phyloP scores from a whole-genome alignment of 1,140 invertebrate species.

The Procambarus clarkii region DNA sequence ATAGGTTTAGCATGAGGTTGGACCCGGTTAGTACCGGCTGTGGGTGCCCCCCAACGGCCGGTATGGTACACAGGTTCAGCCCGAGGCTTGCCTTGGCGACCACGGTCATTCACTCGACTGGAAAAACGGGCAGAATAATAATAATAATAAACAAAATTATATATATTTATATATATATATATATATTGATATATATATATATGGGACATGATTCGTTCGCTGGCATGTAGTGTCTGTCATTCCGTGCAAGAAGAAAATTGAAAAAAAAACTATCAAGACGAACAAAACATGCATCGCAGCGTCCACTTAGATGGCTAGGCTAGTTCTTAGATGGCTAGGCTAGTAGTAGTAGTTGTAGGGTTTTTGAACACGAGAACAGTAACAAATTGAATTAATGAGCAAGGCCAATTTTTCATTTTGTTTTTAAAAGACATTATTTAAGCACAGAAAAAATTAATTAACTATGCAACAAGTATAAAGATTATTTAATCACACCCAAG shows the following conservation, averaged over 20 bases:
- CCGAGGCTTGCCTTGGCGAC: constrained; percentile 23
- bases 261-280: background rate
- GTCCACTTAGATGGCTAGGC: constrained; percentile 2
- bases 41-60: background rate
- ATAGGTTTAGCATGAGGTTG: background rate
- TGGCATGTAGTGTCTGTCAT: constrained; percentile 61
- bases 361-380: background rate
- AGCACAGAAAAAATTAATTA: constrained; percentile 58
- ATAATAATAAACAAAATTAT: too few species aligned
- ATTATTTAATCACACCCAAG: constrained; percentile 61
- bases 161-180: too few species aligned
- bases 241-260: constrained; percentile 42
- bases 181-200: constrained; percentile 16
- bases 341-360: too few species aligned
- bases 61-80: background rate
- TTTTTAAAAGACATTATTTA: constrained; percentile 21
- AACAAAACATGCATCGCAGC: constrained; percentile 20
- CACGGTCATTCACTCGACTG: background rate
- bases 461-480: constrained; percentile 61
- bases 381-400: constrained; percentile 31
- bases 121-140: constrained; percentile 3
- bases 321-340: too few species aligned
- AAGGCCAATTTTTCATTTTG: constrained; percentile 18
- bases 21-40: background rate
- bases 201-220: constrained; percentile 43